Evolutionary conservation across 2,113 vertebrate species (phyloP), one percentile per base, ranked within the genome.

Genomic region (Gracilinanus agilis): DNA sequence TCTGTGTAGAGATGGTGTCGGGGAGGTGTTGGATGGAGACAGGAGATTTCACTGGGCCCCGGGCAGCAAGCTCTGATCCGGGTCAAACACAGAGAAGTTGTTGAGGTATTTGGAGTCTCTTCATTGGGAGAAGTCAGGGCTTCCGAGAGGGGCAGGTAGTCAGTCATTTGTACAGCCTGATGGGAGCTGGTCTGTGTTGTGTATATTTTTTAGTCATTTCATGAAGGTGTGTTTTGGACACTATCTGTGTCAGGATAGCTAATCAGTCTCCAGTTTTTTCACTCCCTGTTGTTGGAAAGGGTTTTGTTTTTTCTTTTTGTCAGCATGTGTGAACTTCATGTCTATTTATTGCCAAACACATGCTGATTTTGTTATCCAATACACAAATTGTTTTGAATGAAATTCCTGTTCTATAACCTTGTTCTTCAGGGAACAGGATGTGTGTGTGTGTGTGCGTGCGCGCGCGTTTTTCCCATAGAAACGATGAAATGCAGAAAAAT

Each of bases 101-200:
- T 90, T 75, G 49, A 55, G 95, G 96, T 94, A 24, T 95, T 96
- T 34, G 97, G 97, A 96, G 89, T 96, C 97, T 98, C 95, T 96
- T 96, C 27, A 27, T 54, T 40, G 90, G 93, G 92, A 97, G 97
- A 97, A 93, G 95, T 54, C 27, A 96, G 97, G 97, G 94, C 97
- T 98, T 97, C 92, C 96, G 96, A 97, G 56, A 97, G 96, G 97
- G 97, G 83, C 55, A 23, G 96, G 97, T 95, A 54, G 94, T 97
- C 96, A 97, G 95, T 21, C 12, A 16, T 67, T 67, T 34, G 53
- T n/a, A 5, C 90, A 90, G 93, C 94, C 95, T 96, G 54, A 95
- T 94, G 92, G 96, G 95, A 97, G 89, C 75, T 6, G 53, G 92
- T 95, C 34, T 94, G 97, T 93, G 92, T 98, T 98, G 67, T 23